Evolutionary conservation across 1,140 invertebrate species (phyloP).

Genomic region (Copidosoma floridanum): DNA sequence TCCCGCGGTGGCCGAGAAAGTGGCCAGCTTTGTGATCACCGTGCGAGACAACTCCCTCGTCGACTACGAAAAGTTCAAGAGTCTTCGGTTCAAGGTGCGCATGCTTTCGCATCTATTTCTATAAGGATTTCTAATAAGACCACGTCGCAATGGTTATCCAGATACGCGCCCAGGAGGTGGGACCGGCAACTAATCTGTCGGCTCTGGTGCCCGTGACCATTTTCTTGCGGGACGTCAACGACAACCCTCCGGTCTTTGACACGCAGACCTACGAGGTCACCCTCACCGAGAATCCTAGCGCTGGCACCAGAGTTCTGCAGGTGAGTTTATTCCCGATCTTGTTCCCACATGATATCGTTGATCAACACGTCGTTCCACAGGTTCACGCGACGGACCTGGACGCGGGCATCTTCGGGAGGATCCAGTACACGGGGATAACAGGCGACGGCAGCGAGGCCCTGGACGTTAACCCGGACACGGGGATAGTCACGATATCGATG

Average conservation of each 20-base stretch:
- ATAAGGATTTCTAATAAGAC: too few relatives aligned
- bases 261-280: slow-evolving; percentile 70
- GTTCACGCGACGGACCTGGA: slow-evolving; percentile 74
- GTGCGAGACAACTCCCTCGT: slow-evolving; percentile 78
- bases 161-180: slow-evolving; percentile 78
- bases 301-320: slow-evolving; percentile 71
- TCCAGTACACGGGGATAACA: slow-evolving; percentile 74
- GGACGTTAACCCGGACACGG: slow-evolving; percentile 73
- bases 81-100: slow-evolving; percentile 67
- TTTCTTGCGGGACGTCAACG: slow-evolving; percentile 84
- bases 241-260: slow-evolving; percentile 82
- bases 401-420: slow-evolving; percentile 67
- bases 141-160: slow-evolving; percentile 39
- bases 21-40: slow-evolving; percentile 75
- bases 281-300: slow-evolving; percentile 75
- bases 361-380: slow-evolving; percentile 30
- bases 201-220: slow-evolving; percentile 73
- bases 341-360: neutral
- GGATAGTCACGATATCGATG: slow-evolving; percentile 75
- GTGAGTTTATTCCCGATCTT: slow-evolving; percentile 50
- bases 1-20: slow-evolving; percentile 82
- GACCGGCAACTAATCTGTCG: slow-evolving; percentile 71
- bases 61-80: slow-evolving; percentile 78
- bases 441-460: slow-evolving; percentile 75
- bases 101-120: neutral